phyloP scores from a whole-genome alignment of 2,113 vertebrate species.

The Psittacara wagleri region DNA sequence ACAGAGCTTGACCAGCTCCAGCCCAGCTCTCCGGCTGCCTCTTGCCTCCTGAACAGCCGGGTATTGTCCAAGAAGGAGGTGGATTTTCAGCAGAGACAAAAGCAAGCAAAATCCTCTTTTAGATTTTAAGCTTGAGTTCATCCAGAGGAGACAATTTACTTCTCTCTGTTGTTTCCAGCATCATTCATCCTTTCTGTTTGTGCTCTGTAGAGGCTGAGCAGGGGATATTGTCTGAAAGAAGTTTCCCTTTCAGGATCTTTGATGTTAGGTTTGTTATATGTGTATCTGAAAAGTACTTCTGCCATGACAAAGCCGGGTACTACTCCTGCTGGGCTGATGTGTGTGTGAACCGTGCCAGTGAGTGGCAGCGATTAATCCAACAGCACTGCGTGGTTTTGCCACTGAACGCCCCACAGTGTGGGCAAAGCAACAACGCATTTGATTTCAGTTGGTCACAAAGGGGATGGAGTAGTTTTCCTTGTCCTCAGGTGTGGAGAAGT shows the following conservation, averaged over 20 bases:
- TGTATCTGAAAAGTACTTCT: conserved; percentile 66
- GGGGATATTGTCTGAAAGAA: conserved; percentile 45
- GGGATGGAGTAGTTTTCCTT: background rate
- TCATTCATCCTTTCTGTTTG: conserved; percentile 62
- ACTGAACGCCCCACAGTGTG: background rate
- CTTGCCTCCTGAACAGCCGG: background rate
- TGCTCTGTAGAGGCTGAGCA: conserved; percentile 31
- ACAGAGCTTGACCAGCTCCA: conserved; percentile 1
- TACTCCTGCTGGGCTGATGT: conserved; percentile 42
- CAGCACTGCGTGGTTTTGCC: background rate
- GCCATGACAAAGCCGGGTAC: conserved; percentile 21
- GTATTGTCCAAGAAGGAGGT: conserved; percentile 40
- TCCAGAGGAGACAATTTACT: conserved; percentile 54
- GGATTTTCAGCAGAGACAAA: conserved; percentile 47
- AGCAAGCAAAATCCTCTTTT: conserved; percentile 16
- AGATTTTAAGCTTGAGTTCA: conserved; percentile 51
- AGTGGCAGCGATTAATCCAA: conserved; percentile 49
- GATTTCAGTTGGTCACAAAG: background rate
- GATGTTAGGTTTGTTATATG: conserved; percentile 63
- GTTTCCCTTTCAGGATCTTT: conserved; percentile 51
- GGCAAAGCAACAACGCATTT: background rate
- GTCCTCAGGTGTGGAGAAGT: background rate
- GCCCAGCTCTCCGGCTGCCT: background rate
- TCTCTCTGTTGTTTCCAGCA: conserved; percentile 54
- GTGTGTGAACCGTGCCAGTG: conserved; percentile 22